phyloP scores from a whole-genome alignment of 2,888 invertebrate species.

The Tortrix viridana region DNA sequence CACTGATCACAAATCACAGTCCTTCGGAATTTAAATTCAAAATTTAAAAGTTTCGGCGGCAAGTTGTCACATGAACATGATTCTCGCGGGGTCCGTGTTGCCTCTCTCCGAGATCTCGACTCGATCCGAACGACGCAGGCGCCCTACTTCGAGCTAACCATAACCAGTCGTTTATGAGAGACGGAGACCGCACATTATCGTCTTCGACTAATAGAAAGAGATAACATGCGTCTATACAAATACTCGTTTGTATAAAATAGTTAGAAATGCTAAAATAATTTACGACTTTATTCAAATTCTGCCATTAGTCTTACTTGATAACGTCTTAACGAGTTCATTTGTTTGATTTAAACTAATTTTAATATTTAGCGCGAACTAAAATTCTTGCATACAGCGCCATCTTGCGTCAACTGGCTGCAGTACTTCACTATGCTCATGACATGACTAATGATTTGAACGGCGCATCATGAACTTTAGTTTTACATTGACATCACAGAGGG shows the following conservation, averaged over 20 bases:
- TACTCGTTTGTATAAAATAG: conserved; percentile 13
- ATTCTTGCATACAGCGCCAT: conserved; percentile 40
- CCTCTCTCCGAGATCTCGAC: conserved; percentile 79
- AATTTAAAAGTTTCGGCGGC: conserved; percentile 69
- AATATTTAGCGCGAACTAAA: conserved; percentile 10
- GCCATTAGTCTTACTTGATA: conserved; percentile 22
- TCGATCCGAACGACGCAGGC: conserved; percentile 70
- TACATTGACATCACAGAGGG: conserved; percentile 17
- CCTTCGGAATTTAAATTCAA: conserved; percentile 57
- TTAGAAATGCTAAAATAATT: conserved; percentile 16
- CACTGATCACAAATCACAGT: conserved; percentile 60
- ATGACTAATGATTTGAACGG: conserved; percentile 6
- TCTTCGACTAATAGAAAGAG: conserved; percentile 51
- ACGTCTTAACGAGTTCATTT: conserved; percentile 21
- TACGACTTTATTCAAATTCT: conserved; percentile 10
- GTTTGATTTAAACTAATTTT: conserved; percentile 31
- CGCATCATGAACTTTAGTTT: conserved; percentile 18
- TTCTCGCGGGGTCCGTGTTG: conserved; percentile 76
- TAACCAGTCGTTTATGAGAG: conserved; percentile 70
- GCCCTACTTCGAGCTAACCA: conserved; percentile 75
- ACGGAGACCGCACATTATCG: conserved; percentile 62
- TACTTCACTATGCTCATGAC: conserved; percentile 2
- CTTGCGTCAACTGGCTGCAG: conserved; percentile 36
- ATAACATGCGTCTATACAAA: conserved; percentile 42
- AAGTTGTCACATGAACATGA: conserved; percentile 77